Conservation (phyloP, 2,888 invertebrate genomes). For the Lasioglossum vierecki region DNA sequence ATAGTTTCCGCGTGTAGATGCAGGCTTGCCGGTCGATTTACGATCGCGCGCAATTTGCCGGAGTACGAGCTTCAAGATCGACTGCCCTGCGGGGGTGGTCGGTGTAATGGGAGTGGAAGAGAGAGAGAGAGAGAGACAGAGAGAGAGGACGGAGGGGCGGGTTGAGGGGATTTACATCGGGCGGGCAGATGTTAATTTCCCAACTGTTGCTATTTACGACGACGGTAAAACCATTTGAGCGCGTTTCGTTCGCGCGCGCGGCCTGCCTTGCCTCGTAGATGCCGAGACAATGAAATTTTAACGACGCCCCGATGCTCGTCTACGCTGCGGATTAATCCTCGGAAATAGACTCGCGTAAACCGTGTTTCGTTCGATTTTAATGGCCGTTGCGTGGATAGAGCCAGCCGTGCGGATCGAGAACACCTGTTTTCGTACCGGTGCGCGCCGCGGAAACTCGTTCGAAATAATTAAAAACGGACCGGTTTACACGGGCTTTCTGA, state of each 20-base stretch:
- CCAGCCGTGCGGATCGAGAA: not conserved
- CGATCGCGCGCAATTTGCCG: constrained; percentile 17
- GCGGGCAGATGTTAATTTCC: constrained; percentile 62
- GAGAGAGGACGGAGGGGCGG: not conserved
- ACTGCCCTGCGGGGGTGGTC: not conserved
- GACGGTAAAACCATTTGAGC: constrained; percentile 55
- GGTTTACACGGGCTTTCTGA: not conserved
- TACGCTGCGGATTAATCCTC: constrained; percentile 40
- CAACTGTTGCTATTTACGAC: constrained; percentile 67
- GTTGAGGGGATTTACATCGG: constrained; percentile 29
- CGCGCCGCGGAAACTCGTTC: not conserved
- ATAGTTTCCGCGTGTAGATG: not conserved
- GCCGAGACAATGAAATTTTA: constrained; percentile 51
- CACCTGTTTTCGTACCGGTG: constrained; percentile 25
- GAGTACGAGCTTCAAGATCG: constrained; percentile 41
- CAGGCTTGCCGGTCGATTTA: constrained; percentile 22
- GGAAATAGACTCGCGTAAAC: constrained; percentile 21
- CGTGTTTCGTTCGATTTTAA: constrained; percentile 29
- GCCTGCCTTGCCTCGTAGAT: constrained; percentile 14
- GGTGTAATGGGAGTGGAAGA: not conserved
- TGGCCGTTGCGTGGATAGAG: not conserved
- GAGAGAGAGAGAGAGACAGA: not conserved
- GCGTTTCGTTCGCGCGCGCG: constrained; percentile 38
- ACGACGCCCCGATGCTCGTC: constrained; percentile 30
- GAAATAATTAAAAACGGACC: not conserved